Base-by-base conservation (phyloP, 2,888 invertebrate species). In the Dynastes grantii region DNA sequence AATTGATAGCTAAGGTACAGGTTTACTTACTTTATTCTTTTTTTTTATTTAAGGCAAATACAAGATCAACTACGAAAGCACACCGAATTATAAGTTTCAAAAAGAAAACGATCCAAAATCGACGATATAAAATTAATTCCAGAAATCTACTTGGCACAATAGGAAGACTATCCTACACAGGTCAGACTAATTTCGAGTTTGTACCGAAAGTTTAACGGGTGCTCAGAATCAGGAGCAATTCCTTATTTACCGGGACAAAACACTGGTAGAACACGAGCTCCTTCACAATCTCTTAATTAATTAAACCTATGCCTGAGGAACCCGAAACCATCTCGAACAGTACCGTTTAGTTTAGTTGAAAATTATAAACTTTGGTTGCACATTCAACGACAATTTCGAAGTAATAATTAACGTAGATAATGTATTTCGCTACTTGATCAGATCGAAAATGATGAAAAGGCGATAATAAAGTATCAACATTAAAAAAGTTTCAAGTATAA, bases 181-280 rank as follows among this genome's bases (percentile, higher is more conserved):
- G 29, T 32, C 29, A 32, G 13, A 63, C 61, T 8, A 29, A 61
- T 32, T 63, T n/a, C 45, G 22, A 61, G 32, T 63, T 61, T 27
- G 73, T 75, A 49, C 27, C n/a, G 40, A 45, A 61, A 61, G 55
- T 61, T 75, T 32, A 27, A 27, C 3, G 51, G 16, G 16, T 58
- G 2, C 40, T 13, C 63, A 58, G 55, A 32, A 32, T 29, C 63
- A 63, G 32, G 6, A 11, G 37, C 16, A 37, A 61, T 58, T 73
- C 61, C 73, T 75, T 63, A 75, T 75, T 75, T 75, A 75, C 73
- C 73, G 61, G 73, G 63, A 75, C 73, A 71, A 71, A 55, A 55
- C 71, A 55, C 29, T 71, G 22, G 16, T 63, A 32, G 29, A 32
- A 53, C 51, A 61, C 73, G 9, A 63, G 45, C 61, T 75, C 71